phyloP scores from a whole-genome alignment of 2,888 invertebrate species.

The Strigamia maritima region DNA sequence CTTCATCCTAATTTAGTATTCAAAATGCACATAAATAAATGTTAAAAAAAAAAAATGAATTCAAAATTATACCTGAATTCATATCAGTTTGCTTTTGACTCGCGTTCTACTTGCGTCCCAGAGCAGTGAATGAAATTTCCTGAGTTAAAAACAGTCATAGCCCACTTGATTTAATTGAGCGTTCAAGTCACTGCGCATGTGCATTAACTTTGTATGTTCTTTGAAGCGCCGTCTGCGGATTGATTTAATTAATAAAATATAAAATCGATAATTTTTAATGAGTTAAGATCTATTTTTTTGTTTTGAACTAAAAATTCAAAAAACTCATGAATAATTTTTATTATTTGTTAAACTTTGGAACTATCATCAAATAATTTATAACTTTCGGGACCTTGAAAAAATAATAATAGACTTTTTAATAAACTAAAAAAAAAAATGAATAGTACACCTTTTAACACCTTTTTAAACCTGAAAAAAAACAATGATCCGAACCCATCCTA shows the following conservation, averaged over 20 bases:
- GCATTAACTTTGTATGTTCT: neutral
- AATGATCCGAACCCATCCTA: too few relatives aligned
- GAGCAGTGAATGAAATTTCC: slow-evolving; percentile 6
- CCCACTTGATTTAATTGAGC: slow-evolving; percentile 1
- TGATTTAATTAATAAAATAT: neutral
- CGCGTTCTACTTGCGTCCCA: neutral
- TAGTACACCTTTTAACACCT: too few relatives aligned
- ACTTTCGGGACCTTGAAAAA: too few relatives aligned
- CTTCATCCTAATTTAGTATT: neutral
- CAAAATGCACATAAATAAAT: neutral
- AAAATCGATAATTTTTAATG: too few relatives aligned
- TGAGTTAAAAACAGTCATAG: slow-evolving; percentile 5
- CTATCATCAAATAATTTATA: too few relatives aligned
- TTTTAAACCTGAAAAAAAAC: too few relatives aligned
- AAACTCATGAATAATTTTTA: too few relatives aligned
- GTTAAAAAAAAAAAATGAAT: neutral
- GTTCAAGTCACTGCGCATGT: neutral
- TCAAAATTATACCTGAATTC: neutral
- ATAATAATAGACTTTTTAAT: too few relatives aligned
- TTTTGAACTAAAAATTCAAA: too few relatives aligned
- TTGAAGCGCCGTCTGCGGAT: neutral
- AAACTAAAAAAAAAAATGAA: too few relatives aligned
- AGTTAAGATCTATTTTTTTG: too few relatives aligned
- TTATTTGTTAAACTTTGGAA: too few relatives aligned
- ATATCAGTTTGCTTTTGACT: neutral